Conservation (phyloP, 2,888 invertebrate genomes). For the Lordiphosa andalusiaca region DNA sequence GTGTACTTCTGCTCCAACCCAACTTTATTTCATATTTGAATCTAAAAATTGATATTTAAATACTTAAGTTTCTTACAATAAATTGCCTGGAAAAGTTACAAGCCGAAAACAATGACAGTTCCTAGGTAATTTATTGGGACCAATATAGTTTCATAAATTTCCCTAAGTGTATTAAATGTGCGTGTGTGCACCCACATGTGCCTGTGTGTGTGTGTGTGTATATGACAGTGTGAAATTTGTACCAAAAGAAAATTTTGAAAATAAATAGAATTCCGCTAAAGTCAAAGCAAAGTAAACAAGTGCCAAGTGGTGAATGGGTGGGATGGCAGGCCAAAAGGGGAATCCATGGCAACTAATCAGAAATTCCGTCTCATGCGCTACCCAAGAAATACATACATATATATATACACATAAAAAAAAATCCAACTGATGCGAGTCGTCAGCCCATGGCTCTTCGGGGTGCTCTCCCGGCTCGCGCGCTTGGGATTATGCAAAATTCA, state of each 20-base stretch:
- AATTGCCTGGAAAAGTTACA: too few species aligned
- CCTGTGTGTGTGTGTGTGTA: constrained; percentile 6
- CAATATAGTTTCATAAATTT: not conserved
- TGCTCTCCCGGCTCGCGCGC: constrained; percentile 7
- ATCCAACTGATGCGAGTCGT: constrained; percentile 17
- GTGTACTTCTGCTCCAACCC: too few species aligned
- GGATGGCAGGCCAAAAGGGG: constrained; percentile 1
- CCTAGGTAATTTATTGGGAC: too few species aligned
- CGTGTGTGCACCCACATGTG: constrained; percentile 9
- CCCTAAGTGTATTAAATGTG: constrained; percentile 1
- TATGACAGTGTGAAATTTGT: constrained; percentile 47
- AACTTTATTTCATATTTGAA: too few species aligned
- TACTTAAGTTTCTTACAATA: too few species aligned
- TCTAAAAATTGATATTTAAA: too few species aligned
- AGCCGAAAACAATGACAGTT: too few species aligned
- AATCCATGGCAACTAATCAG: constrained; percentile 68
- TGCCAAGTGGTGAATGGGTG: constrained; percentile 10
- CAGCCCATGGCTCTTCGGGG: constrained; percentile 24
- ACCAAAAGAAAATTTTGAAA: constrained; percentile 64
- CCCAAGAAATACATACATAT: constrained; percentile 25
- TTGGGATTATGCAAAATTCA: constrained; percentile 77
- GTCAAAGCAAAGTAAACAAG: constrained; percentile 69
- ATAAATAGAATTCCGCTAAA: constrained; percentile 72
- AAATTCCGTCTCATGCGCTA: constrained; percentile 69
- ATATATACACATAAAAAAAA: constrained; percentile 18